Evolutionary conservation across 2,797 vertebrate species (phyloP), one percentile per base, ranked within the genome.

Genomic region (Mus minutoides): DNA sequence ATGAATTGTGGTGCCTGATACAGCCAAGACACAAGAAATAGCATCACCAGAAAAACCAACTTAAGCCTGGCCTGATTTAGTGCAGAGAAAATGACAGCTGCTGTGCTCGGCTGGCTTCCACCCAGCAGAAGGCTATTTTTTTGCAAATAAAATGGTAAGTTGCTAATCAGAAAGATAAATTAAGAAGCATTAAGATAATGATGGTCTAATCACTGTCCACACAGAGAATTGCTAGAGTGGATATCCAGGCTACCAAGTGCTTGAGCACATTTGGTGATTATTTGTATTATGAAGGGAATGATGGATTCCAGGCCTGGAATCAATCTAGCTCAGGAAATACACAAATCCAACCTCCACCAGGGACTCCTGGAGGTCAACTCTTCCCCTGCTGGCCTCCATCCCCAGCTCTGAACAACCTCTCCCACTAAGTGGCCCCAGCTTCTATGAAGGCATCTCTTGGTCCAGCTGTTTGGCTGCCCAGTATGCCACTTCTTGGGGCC

Each of bases 91-190:
- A 96, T 95, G 97, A 97, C 97, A 97, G 97, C 97, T 97, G 97
- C 94, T 95, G 97, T 89, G 97, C 97, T 96, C 94, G 92, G 96
- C 97, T 97, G 97, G 97, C 97, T 97, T 95, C 97, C 94, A 79
- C 97, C 97, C 97, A 97, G 97, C 96, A 98, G 97, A 98, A 97
- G 97, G 96, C 97, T 97, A 98, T 98, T 98, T 98, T 98, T 98
- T 97, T 97, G 97, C 97, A 97, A 98, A 98, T 98, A 98, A 98
- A 98, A 98, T 97, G 97, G 97, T 97, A 98, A 98, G 96, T 98
- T 97, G 97, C 97, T 98, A 98, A 98, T 98, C 97, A 98, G 97
- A 98, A 98, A 98, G 97, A 98, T 97, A 97, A 98, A 97, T 98
- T 97, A 98, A 98, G 97, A 97, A 97, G 97, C 97, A 98, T 98